Conservation (phyloP, 2,888 invertebrate genomes). For the Phortica magna region DNA sequence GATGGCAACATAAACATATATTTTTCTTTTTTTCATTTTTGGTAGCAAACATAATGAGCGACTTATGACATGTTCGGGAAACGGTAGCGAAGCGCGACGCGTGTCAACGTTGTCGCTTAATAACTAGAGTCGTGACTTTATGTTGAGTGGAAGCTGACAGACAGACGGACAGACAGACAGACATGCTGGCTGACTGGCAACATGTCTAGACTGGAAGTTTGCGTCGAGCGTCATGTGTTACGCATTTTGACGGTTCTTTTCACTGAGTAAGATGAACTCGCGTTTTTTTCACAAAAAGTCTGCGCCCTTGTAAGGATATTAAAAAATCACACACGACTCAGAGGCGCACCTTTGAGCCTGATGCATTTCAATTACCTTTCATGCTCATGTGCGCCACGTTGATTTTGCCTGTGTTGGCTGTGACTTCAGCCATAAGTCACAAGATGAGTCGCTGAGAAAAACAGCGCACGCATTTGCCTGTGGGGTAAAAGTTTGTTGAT, state of each 20-base stretch:
- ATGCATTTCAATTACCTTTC: conserved; percentile 72
- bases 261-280: too few relatives aligned
- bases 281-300: too few relatives aligned
- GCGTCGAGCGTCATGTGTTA: conserved; percentile 40
- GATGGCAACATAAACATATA: background rate
- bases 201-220: too few relatives aligned
- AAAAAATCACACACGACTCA: conserved; percentile 57
- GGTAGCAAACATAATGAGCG: background rate
- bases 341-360: conserved; percentile 65
- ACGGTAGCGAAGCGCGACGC: background rate
- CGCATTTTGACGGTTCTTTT: conserved; percentile 6
- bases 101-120: conserved; percentile 48
- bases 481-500: too few relatives aligned
- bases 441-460: too few relatives aligned
- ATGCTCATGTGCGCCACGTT: conserved; percentile 34
- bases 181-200: too few relatives aligned
- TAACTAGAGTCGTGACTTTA: conserved; percentile 72
- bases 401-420: too few relatives aligned
- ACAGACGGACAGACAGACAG: too few relatives aligned
- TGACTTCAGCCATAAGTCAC: too few relatives aligned
- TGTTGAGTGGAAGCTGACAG: conserved; percentile 51
- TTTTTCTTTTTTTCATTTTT: background rate
- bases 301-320: conserved; percentile 29
- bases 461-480: too few relatives aligned
- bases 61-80: too few relatives aligned